Percentiles rank a stretch among this genome's conserved stretches.
These are phyloP conservation scores for Heliconius erato DNA, from an alignment of 2,888 invertebrate species.

Conservation along the genomic window DNA sequence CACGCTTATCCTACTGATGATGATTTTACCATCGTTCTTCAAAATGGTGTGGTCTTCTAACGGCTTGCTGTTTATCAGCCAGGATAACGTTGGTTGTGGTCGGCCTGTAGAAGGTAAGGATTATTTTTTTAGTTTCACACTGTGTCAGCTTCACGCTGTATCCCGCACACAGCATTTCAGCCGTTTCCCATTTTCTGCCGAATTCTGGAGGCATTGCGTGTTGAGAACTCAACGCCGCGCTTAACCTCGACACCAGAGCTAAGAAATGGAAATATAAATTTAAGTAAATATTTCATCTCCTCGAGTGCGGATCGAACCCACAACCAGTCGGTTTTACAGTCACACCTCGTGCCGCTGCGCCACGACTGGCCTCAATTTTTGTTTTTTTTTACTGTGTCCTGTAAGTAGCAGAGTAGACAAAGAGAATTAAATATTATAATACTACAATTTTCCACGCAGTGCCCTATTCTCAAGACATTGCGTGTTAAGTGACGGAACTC, in stretches of 20 bases:
- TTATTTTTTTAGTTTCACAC: background rate
- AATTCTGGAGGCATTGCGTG: too few species aligned
- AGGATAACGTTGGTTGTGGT: conserved; percentile 91
- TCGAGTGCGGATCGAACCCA: too few species aligned
- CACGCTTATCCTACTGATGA: conserved; percentile 91
- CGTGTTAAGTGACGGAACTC: background rate
- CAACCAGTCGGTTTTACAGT: too few species aligned
- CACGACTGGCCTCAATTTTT: too few species aligned
- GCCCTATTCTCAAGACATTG: background rate
- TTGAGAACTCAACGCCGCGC: too few species aligned
- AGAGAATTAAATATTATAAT: background rate
- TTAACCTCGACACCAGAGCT: too few species aligned
- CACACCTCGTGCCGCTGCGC: too few species aligned
- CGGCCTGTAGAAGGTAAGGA: conserved; percentile 84
- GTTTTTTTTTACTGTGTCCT: background rate
- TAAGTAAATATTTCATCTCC: too few species aligned
- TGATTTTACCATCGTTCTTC: conserved; percentile 88
- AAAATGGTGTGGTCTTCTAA: conserved; percentile 89
- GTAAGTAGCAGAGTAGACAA: background rate
- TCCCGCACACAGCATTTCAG: too few species aligned
- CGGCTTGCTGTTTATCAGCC: conserved; percentile 91
- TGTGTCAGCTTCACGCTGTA: background rate
- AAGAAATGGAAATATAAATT: too few species aligned
- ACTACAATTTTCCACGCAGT: background rate
- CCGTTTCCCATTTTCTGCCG: too few species aligned